A percentile compares a stretch with the other conserved stretches of the same genome.
Evolutionary conservation across 2,797 vertebrate species (phyloP).

Genomic region (Clarias platycephalus): DNA sequence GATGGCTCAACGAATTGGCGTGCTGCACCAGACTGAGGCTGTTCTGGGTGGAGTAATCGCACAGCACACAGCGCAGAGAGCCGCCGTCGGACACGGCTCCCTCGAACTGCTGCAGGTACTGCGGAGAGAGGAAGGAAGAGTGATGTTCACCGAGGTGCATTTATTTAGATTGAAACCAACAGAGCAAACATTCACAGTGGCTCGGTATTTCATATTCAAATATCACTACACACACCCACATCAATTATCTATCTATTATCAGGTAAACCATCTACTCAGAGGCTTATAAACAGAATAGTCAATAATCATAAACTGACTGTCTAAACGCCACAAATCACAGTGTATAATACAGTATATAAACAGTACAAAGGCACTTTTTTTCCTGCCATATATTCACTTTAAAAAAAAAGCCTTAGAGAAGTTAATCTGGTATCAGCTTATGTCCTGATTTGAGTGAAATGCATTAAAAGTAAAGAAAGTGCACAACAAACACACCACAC

Average conservation of each 20-base stretch:
- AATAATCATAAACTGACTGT: neutral
- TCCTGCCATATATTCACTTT: neutral
- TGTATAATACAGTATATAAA: neutral
- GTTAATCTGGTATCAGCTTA: neutral
- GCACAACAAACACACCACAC: neutral
- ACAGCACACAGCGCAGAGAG: slow-evolving; percentile 92
- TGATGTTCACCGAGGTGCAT: neutral
- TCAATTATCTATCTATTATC: neutral
- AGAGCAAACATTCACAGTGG: neutral
- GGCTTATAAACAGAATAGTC: neutral
- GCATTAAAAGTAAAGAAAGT: neutral
- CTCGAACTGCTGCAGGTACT: slow-evolving; percentile 96
- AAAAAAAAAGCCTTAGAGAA: neutral
- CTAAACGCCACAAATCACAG: neutral
- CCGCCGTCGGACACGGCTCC: slow-evolving; percentile 86
- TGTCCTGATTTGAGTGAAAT: neutral
- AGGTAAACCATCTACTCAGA: neutral
- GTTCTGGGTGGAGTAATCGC: slow-evolving; percentile 94
- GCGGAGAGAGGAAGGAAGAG: slow-evolving; percentile 28
- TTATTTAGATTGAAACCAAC: neutral
- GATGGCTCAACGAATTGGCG: slow-evolving; percentile 92
- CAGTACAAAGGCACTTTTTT: neutral
- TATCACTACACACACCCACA: neutral
- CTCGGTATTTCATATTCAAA: neutral
- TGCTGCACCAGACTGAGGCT: slow-evolving; percentile 96